These are phyloP conservation scores for Drosophila aldrichi DNA, from an alignment of 2,888 invertebrate species.

Conservation along the genomic window DNA sequence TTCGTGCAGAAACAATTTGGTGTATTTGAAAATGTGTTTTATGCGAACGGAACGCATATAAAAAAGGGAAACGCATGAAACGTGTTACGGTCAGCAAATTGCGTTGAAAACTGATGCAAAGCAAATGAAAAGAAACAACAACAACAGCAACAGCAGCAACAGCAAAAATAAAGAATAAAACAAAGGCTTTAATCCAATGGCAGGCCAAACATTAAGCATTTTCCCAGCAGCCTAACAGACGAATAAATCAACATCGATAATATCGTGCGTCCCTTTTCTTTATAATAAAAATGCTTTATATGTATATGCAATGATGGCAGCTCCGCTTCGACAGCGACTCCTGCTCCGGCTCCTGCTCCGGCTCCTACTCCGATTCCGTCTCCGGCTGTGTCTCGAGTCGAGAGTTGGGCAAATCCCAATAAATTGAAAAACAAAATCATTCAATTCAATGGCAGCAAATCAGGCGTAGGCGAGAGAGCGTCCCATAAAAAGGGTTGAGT, in stretches of 20 bases:
- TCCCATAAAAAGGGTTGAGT: conserved; percentile 58
- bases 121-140: background rate
- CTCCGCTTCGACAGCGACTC: conserved; percentile 14
- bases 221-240: conserved; percentile 39
- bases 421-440: conserved; percentile 82
- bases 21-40: conserved; percentile 57
- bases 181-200: conserved; percentile 51
- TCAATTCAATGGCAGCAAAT: conserved; percentile 80
- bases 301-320: conserved; percentile 32
- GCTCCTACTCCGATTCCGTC: background rate
- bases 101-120: conserved; percentile 12
- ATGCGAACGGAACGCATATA: conserved; percentile 57
- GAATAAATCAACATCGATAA: conserved; percentile 80
- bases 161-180: conserved; percentile 4
- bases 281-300: conserved; percentile 60
- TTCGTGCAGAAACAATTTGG: conserved; percentile 72
- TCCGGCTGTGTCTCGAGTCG: conserved; percentile 8
- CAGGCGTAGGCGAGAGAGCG: conserved; percentile 65
- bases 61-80: conserved; percentile 58
- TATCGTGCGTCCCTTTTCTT: conserved; percentile 60
- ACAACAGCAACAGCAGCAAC: background rate
- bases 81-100: conserved; percentile 75
- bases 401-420: conserved; percentile 70
- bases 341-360: conserved; percentile 2
- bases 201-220: conserved; percentile 28